These are phyloP conservation scores for Ginglymostoma cirratum DNA, from an alignment of 2,113 vertebrate species.

Conservation along the genomic window DNA sequence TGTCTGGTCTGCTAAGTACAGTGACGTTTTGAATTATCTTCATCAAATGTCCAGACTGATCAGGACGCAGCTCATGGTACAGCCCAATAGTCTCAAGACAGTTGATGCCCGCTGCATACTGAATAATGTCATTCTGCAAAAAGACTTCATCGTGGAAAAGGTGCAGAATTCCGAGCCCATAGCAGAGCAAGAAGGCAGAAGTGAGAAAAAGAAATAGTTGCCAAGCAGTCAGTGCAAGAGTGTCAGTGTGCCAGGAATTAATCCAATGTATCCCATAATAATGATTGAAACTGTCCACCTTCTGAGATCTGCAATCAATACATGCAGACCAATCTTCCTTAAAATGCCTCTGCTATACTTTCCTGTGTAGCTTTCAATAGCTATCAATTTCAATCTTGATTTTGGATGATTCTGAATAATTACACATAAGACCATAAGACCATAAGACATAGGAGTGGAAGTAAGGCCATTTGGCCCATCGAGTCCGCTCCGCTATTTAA, in stretches of 20 bases:
- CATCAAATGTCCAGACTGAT: neutral
- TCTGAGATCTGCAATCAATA: neutral
- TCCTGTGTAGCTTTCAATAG: neutral
- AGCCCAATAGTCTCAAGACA: neutral
- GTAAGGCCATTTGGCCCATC: too few species aligned
- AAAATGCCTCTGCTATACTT: neutral
- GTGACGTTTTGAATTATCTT: neutral
- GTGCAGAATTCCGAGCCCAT: neutral
- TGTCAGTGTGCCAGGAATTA: neutral
- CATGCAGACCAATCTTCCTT: neutral
- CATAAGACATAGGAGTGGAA: too few species aligned
- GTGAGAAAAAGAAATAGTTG: neutral
- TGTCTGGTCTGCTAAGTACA: too few species aligned
- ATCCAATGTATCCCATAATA: neutral
- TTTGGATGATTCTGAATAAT: neutral
- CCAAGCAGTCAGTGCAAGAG: neutral
- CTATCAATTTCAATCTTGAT: neutral
- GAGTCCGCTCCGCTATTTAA: too few species aligned
- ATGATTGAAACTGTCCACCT: neutral
- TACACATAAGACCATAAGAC: too few species aligned
- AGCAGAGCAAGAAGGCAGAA: neutral
- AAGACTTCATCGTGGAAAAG: neutral
- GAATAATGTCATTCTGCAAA: neutral
- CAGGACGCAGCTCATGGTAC: neutral
- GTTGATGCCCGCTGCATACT: neutral